Percentiles rank a stretch among this genome's conserved stretches.
These are phyloP conservation scores for Paratilapia polleni DNA, from an alignment of 2,113 vertebrate genomes.

Conservation along the genomic window DNA sequence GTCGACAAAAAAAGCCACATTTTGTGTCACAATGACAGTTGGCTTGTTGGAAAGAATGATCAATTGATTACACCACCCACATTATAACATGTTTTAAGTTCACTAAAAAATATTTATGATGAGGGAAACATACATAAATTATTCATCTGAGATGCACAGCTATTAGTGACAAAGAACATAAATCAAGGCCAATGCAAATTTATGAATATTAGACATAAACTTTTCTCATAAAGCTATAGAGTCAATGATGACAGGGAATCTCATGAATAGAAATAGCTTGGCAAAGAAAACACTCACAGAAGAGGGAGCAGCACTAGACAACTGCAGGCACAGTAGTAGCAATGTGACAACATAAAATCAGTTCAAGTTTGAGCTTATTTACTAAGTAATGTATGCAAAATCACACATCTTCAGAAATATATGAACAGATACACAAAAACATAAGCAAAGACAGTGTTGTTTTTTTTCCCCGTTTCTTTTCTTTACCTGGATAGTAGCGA, in stretches of 20 bases:
- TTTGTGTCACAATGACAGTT: not conserved
- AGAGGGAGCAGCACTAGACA: not conserved
- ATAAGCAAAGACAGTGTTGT: not conserved
- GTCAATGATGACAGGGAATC: conserved; percentile 55
- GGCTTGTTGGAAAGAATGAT: not conserved
- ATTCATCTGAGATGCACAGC: not conserved
- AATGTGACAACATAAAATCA: not conserved
- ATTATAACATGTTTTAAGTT: not conserved
- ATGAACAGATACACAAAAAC: not conserved
- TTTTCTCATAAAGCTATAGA: conserved; percentile 50
- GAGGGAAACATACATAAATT: not conserved
- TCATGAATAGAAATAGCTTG: conserved; percentile 68
- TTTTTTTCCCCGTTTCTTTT: not conserved
- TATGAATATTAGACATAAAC: conserved; percentile 63
- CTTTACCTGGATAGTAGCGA: conserved; percentile 94
- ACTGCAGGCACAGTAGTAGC: not conserved
- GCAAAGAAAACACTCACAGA: conserved; percentile 24
- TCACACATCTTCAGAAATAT: not conserved
- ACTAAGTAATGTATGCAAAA: not conserved
- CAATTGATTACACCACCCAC: not conserved
- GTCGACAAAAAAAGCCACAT: conserved; percentile 3
- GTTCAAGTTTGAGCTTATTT: not conserved
- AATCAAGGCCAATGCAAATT: conserved; percentile 43
- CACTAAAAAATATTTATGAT: not conserved
- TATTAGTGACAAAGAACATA: conserved; percentile 29